phyloP scores from a whole-genome alignment of 1,140 invertebrate genomes.

The Drosophila funebris region DNA sequence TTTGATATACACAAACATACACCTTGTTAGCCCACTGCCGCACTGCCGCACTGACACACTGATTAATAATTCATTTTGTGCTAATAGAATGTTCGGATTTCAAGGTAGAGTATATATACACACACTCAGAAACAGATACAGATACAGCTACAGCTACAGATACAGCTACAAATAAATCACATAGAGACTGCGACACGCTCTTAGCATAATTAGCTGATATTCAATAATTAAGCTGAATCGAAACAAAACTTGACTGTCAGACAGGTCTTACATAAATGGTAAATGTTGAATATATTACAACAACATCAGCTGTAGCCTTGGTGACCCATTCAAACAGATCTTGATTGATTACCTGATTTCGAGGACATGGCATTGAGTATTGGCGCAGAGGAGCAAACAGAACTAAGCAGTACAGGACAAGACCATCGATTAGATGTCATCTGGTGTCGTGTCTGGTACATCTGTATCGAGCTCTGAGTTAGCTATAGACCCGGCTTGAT shows the following conservation, averaged over 20 bases:
- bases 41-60: constrained; percentile 58
- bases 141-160: too few relatives aligned
- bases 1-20: constrained; percentile 19
- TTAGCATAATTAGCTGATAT: constrained; percentile 70
- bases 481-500: constrained; percentile 17
- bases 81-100: constrained; percentile 67
- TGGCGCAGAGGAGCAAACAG: background rate
- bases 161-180: constrained; percentile 27
- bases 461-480: background rate
- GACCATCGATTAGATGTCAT: constrained; percentile 29
- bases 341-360: constrained; percentile 50
- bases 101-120: constrained; percentile 36
- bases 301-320: constrained; percentile 7
- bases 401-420: background rate
- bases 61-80: constrained; percentile 76
- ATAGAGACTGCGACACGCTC: constrained; percentile 37
- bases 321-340: constrained; percentile 33
- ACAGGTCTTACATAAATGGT: constrained; percentile 9
- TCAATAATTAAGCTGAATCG: constrained; percentile 65
- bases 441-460: background rate
- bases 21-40: constrained; percentile 62
- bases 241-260: constrained; percentile 27
- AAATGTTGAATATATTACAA: constrained; percentile 20
- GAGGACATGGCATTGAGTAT: constrained; percentile 6
- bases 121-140: constrained; percentile 5